These are phyloP conservation scores for Beroe forskalii DNA, from an alignment of 37 sponge, comb jelly and placozoan genomes.

Conservation along the genomic window DNA sequence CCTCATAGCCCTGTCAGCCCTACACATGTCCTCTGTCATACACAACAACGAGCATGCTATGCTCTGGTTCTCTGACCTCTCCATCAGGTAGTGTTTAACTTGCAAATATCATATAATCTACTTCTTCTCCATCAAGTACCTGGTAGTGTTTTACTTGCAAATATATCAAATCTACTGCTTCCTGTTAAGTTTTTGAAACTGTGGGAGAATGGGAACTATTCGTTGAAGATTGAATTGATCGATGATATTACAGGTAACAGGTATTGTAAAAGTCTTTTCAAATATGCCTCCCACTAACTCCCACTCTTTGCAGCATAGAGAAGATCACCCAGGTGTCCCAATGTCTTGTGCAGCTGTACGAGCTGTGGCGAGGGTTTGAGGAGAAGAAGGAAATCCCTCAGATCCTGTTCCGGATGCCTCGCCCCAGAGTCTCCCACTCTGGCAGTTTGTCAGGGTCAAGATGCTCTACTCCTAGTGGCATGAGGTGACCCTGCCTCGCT, in stretches of 20 bases:
- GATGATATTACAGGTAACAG: too few relatives aligned
- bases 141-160: too few relatives aligned
- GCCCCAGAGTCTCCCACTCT: slow-evolving; percentile 45
- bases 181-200: too few relatives aligned
- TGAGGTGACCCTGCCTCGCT: slow-evolving; percentile 42
- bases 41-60: slow-evolving; percentile 82
- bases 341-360: slow-evolving; percentile 83
- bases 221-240: too few relatives aligned
- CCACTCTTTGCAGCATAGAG: slow-evolving; percentile 62
- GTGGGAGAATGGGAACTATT: too few relatives aligned
- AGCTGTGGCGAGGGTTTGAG: slow-evolving; percentile 92
- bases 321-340: slow-evolving; percentile 83
- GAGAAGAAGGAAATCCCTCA: slow-evolving; percentile 83
- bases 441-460: slow-evolving; percentile 41
- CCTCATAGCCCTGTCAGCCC: slow-evolving; percentile 86
- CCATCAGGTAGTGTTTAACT: slow-evolving; percentile 24
- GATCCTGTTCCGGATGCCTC: slow-evolving; percentile 58
- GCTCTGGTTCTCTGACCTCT: slow-evolving; percentile 36
- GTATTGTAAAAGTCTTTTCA: too few relatives aligned
- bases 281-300: too few relatives aligned
- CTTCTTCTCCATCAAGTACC: too few relatives aligned
- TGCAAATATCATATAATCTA: too few relatives aligned
- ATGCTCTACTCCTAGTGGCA: slow-evolving; percentile 54
- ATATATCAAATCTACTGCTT: too few relatives aligned
- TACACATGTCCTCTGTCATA: slow-evolving; percentile 95